Evolutionary conservation across 2,113 vertebrate genomes (phyloP).

Genomic region (Gambusia holbrooki): DNA sequence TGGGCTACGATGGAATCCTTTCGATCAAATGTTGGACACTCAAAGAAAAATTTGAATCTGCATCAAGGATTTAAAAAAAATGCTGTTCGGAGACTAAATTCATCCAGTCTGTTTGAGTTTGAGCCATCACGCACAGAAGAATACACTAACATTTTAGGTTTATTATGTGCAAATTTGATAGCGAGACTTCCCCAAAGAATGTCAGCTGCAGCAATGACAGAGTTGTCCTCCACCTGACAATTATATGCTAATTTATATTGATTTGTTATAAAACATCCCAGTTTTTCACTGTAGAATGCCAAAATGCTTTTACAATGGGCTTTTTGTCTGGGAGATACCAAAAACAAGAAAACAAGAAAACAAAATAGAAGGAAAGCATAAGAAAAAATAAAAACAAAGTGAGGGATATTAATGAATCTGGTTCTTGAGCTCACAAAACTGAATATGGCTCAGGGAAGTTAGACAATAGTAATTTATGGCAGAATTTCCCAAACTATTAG

Average conservation of each 20-base stretch:
- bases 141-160: not conserved
- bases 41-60: too few relatives aligned
- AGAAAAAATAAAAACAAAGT: constrained; percentile 12
- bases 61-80: too few relatives aligned
- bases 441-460: constrained; percentile 25
- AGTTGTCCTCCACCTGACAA: not conserved
- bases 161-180: not conserved
- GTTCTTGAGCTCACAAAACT: constrained; percentile 52
- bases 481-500: not conserved
- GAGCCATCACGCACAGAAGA: too few relatives aligned
- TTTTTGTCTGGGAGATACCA: not conserved
- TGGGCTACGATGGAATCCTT: too few relatives aligned
- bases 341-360: not conserved
- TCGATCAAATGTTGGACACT: too few relatives aligned
- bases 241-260: not conserved
- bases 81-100: too few relatives aligned
- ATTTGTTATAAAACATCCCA: not conserved
- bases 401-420: constrained; percentile 41
- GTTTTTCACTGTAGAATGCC: not conserved
- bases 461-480: not conserved
- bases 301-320: not conserved
- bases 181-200: not conserved
- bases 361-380: constrained; percentile 1
- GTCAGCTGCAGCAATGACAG: not conserved
- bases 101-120: not conserved